Evolutionary conservation across 2,888 invertebrate species (phyloP), one percentile per base, ranked within the genome.

Genomic region (Drosophila hamatofila): DNA sequence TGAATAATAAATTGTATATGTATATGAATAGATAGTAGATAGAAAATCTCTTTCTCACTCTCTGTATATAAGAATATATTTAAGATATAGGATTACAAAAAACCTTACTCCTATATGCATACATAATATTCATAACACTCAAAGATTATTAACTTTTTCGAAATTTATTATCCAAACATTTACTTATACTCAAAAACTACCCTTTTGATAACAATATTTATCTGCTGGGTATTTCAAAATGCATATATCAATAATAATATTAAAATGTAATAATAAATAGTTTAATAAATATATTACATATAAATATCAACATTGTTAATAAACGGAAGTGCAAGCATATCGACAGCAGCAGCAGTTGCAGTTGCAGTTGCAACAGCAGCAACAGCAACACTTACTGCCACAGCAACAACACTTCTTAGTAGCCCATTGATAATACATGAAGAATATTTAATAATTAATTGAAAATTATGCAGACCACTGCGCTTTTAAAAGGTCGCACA

Each of bases 401-500:
- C 25, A 61, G 25, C 49, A 44, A 48, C 54, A 69, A 70, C 69
- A 63, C 39, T 83, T 62, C 78, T 78, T 81, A 76, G 78, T 84
- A 84, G 84, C 72, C 81, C 81, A 73, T 69, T 72, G 81, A 78
- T 81, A 81, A 83, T 78, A 81, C 81, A 79, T 51, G 82, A 70
- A 79, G 75, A 61, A 77, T 70, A 78, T 78, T 85, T 76, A 83
- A 85, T 83, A 76, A 83, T 85, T 83, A 78, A 85, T 83, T 83
- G 75, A 75, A 81, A 82, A 85, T 85, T 80, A 83, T 85, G 78
- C 83, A 84, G 78, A 78, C 72, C 78, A 78, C 59, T 75, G 80
- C 79, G 44, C 65, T 70, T 77, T 81, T 74, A 61, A 63, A 67
- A 61, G 46, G 52, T 56, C 55, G 60, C 54, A 51, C 56, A 69